Evolutionary conservation across 2,797 vertebrate species (phyloP).

Genomic region (Buceros bicornis): DNA sequence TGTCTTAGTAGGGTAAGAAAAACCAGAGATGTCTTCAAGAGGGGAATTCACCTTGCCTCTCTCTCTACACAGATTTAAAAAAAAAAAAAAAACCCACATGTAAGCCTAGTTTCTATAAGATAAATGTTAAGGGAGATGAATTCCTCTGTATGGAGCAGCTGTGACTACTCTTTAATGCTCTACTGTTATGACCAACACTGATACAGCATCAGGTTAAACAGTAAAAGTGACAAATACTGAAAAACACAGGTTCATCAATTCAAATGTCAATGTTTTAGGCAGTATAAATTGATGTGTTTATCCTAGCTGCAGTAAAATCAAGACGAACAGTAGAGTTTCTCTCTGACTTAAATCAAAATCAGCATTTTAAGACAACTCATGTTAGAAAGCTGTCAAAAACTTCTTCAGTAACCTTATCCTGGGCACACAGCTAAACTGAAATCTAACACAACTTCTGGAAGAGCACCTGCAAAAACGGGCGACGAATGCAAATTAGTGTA

Average conservation of each 20-base stretch:
- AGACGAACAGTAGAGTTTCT: not conserved
- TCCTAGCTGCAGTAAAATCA: not conserved
- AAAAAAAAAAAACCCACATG: not conserved
- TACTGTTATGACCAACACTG: not conserved
- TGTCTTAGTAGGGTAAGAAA: not conserved
- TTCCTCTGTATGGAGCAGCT: not conserved
- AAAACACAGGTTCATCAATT: not conserved
- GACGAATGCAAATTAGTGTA: not conserved
- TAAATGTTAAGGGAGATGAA: not conserved
- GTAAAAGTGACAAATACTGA: not conserved
- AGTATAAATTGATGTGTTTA: not conserved
- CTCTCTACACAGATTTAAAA: not conserved
- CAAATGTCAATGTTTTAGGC: not conserved
- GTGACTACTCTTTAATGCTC: not conserved
- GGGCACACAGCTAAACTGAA: not conserved
- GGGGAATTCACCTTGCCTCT: not conserved
- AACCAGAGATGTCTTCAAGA: not conserved
- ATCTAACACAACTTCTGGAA: not conserved
- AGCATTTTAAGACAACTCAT: not conserved
- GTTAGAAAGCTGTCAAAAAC: not conserved
- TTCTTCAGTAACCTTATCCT: not conserved
- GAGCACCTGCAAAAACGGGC: not conserved
- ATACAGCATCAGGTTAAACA: not conserved
- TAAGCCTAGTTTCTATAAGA: not conserved
- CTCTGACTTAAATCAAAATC: not conserved